phyloP scores from a whole-genome alignment of 2,888 invertebrate species.

The Geotrupes spiniger region DNA sequence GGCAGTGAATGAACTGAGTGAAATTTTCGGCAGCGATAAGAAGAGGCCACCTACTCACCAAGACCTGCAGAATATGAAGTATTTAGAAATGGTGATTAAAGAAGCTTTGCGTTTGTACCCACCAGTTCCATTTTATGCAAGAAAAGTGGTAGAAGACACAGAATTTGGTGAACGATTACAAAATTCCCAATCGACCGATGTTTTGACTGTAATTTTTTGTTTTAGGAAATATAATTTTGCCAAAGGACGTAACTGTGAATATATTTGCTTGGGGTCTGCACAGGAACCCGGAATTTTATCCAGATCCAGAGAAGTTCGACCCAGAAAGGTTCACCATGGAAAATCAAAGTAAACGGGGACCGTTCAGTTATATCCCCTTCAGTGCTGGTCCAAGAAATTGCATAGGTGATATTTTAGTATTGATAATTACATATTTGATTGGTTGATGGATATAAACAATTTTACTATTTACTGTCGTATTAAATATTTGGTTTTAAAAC shows the following conservation, averaged over 20 bases:
- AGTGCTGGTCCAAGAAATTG: conserved; percentile 44
- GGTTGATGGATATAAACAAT: no score
- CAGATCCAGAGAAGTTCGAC: conserved; percentile 46
- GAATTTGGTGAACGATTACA: not conserved
- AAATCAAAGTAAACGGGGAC: conserved; percentile 34
- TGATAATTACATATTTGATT: no score
- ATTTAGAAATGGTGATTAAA: no score
- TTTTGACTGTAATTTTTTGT: no score
- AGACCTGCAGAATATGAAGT: no score
- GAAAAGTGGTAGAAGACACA: conserved; percentile 29
- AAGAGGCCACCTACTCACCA: no score
- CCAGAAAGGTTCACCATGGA: conserved; percentile 43
- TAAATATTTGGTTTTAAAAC: no score
- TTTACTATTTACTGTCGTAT: no score
- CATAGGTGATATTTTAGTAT: conserved; percentile 21
- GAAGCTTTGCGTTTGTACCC: conserved; percentile 39
- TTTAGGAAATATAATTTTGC: conserved; percentile 15
- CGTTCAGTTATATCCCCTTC: conserved; percentile 42
- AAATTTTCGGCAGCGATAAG: no score
- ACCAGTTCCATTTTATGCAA: conserved; percentile 36
- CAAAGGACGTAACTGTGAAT: conserved; percentile 18
- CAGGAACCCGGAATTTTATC: conserved; percentile 48
- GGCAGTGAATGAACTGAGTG: no score
- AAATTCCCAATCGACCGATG: no score
- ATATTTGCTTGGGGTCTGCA: conserved; percentile 35